Evolutionary conservation across 2,113 vertebrate species (phyloP).

Genomic region (Periophthalmus modestus): DNA sequence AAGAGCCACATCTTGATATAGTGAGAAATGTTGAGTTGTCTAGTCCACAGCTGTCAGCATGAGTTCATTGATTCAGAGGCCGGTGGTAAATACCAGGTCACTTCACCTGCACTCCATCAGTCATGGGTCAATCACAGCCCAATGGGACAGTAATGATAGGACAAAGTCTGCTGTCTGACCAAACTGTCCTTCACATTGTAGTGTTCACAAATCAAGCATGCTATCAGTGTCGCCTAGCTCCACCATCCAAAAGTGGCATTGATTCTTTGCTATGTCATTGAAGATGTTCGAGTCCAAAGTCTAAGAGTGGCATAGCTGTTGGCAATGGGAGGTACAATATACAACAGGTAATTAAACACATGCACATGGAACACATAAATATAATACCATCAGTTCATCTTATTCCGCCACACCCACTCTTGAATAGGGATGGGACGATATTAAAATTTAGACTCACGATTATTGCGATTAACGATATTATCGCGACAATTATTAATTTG

Average conservation of each 20-base stretch:
- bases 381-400: no score
- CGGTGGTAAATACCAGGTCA: conserved; percentile 69
- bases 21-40: conserved; percentile 16
- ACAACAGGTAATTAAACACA: no score
- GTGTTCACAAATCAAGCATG: conserved; percentile 49
- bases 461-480: no score
- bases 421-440: no score
- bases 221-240: conserved; percentile 51
- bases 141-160: conserved; percentile 62
- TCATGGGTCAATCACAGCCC: conserved; percentile 63
- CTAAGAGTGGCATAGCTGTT: conserved; percentile 5
- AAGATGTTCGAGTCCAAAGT: conserved; percentile 39
- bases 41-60: conserved; percentile 23
- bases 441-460: no score
- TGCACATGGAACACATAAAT: no score
- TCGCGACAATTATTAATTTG: no score
- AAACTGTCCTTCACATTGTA: conserved; percentile 26
- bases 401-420: no score
- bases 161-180: conserved; percentile 29
- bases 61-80: conserved; percentile 48
- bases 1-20: conserved; percentile 17
- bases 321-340: background rate
- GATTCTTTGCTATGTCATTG: conserved; percentile 61
- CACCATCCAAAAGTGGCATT: conserved; percentile 56
- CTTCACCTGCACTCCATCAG: conserved; percentile 64